Conservation (phyloP, 2,113 vertebrate genomes). For the Theristicus caerulescens region DNA sequence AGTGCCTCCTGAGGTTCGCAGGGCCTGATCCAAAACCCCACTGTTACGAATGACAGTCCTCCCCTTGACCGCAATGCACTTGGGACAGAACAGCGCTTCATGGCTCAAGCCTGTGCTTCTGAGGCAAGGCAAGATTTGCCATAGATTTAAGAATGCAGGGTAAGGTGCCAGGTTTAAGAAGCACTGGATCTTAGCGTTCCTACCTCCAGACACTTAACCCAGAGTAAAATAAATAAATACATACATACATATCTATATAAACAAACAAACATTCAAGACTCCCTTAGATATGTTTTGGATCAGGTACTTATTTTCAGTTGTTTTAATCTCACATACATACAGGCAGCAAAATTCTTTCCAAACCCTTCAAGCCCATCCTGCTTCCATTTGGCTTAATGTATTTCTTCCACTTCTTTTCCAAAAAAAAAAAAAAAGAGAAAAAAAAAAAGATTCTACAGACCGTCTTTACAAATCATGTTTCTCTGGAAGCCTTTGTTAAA, state of each 20-base stretch:
- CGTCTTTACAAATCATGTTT: not conserved
- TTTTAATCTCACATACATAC: not conserved
- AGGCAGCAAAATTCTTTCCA: not conserved
- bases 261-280: not conserved
- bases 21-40: not conserved
- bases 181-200: not conserved
- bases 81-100: not conserved
- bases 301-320: not conserved
- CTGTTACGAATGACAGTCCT: not conserved
- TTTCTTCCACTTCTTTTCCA: not conserved
- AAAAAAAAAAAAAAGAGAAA: not conserved
- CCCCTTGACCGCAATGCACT: rapidly evolving
- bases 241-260: not conserved
- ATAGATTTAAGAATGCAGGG: not conserved
- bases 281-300: not conserved
- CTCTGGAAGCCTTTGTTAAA: not conserved
- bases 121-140: not conserved
- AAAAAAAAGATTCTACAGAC: not conserved
- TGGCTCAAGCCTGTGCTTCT: not conserved
- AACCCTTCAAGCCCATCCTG: not conserved
- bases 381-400: not conserved
- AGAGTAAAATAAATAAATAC: not conserved
- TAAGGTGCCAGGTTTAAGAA: not conserved
- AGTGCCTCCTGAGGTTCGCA: not conserved
- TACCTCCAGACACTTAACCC: not conserved